phyloP scores from a whole-genome alignment of 2,113 vertebrate species.

The Dasypus novemcinctus region DNA sequence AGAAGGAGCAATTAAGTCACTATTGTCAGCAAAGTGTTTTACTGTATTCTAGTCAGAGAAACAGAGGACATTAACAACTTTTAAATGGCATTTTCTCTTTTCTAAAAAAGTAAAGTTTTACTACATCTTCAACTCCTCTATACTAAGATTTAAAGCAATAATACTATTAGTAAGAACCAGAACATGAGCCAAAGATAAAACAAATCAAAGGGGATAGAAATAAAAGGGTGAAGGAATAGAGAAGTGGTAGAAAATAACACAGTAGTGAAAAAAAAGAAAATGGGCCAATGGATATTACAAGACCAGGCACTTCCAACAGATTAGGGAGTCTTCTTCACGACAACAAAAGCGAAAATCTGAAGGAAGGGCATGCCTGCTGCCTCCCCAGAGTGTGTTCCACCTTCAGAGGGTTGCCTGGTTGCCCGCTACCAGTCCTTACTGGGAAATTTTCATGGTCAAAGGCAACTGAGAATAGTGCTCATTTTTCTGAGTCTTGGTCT shows the following conservation, averaged over 20 bases:
- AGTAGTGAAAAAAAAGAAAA: not conserved
- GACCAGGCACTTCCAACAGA: not conserved
- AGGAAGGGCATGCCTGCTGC: not conserved
- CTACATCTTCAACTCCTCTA: not conserved
- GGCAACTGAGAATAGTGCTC: not conserved
- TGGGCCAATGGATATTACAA: not conserved
- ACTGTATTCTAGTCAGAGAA: not conserved
- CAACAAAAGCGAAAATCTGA: not conserved
- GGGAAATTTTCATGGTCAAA: not conserved
- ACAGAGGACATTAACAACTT: not conserved
- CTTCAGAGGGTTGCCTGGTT: not conserved
- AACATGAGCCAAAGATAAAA: not conserved
- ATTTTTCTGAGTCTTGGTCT: not conserved
- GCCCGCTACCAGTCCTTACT: not conserved
- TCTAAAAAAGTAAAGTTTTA: not conserved
- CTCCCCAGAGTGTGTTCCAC: not conserved
- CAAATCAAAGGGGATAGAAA: not conserved
- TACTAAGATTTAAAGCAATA: not conserved
- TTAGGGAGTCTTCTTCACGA: not conserved
- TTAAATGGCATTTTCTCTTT: not conserved
- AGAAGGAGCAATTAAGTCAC: not conserved
- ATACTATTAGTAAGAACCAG: not conserved
- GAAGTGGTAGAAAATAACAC: not conserved
- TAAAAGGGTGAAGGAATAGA: not conserved
- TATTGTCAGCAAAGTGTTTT: not conserved